Base-by-base conservation (phyloP, 2,113 vertebrate species). In the Saguinus midas region DNA sequence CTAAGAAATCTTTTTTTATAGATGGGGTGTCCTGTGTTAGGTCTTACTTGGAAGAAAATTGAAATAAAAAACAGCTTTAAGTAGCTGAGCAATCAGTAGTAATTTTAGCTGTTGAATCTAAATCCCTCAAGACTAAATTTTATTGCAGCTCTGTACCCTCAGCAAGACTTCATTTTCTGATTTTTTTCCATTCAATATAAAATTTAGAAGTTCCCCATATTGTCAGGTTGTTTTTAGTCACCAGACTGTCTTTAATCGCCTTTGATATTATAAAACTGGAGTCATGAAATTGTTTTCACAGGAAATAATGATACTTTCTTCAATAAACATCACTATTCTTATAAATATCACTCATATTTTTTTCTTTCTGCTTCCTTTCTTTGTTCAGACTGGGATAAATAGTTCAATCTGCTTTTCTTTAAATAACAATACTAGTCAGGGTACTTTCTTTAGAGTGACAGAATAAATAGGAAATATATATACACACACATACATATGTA, bases 281-380 rank as follows among this genome's bases (percentile, higher is more conserved):
- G 48, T 91, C 48, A 68, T 91, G 43, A 89, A 72, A 75, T 23
- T 70, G 40, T 92, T 95, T 90, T 93, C 91, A 40, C 75, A 75
- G 55, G 70, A 87, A 90, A 79, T 90, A 70, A 21, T 94, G 84
- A 57, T 87, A 90, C 73, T 95, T 94, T 12, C 23, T 50, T 32
- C 58, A 97, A 92, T 96, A 94, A 97, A 96, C 35, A 73, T 75
- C 43, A 40, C 52, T 97, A 43, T 96, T 91, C 25, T 95, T 82
- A 86, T 25, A 96, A 93, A 88, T 89, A 82, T 43, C n/a, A 91
- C 29, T 58, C 52, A 2, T 72, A 61, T 91, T 91, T 79, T 83
- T 48, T 75, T 50, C 32, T 91, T 90, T 76, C 85, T 48, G 18
- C 45, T 96, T 66, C 32, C 43, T 95, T 80, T 20, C 37, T 87